These are phyloP conservation scores for Odontomachus brunneus DNA, from an alignment of 1,140 invertebrate genomes.

Conservation along the genomic window DNA sequence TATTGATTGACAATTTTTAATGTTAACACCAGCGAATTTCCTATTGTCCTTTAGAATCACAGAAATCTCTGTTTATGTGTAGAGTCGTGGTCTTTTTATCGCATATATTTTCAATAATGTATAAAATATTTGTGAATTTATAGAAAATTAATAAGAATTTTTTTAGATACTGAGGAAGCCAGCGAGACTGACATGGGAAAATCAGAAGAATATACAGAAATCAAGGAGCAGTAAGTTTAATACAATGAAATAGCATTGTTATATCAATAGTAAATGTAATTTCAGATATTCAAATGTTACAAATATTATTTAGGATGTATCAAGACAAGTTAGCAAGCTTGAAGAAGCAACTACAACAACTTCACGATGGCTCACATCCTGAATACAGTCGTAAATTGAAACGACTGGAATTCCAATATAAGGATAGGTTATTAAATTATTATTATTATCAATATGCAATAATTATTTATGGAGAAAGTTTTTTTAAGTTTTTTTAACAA, in stretches of 20 bases:
- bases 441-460: neutral
- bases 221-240: constrained; percentile 94
- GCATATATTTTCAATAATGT: no score
- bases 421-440: constrained; percentile 87
- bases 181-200: constrained; percentile 95
- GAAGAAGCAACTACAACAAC: constrained; percentile 95
- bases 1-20: no score
- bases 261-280: neutral
- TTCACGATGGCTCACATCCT: constrained; percentile 94
- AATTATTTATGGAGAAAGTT: neutral
- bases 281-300: constrained; percentile 2
- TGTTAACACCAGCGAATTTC: no score
- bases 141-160: constrained; percentile 59
- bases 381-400: constrained; percentile 94
- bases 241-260: neutral
- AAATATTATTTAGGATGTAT: constrained; percentile 91
- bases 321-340: constrained; percentile 96
- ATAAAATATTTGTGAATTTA: constrained; percentile 9
- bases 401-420: constrained; percentile 92
- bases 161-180: constrained; percentile 94
- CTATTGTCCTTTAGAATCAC: no score
- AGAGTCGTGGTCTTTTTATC: no score
- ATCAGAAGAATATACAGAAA: constrained; percentile 92
- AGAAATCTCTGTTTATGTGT: no score
- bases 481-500: neutral